Conservation (phyloP, 2,888 invertebrate genomes). For the Camponotus fellah region DNA sequence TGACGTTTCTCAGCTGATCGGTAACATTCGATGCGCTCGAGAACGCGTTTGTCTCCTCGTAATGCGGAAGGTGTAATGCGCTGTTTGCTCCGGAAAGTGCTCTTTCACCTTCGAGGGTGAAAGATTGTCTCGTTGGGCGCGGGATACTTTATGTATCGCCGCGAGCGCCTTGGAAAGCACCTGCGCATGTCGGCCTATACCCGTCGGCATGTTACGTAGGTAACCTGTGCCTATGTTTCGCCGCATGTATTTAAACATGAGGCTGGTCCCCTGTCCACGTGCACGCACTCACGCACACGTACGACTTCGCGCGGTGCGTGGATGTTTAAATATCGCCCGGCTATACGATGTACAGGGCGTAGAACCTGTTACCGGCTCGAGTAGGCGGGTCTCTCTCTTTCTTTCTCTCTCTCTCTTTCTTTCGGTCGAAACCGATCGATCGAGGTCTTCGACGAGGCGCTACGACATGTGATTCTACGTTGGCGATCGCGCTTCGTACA, state of each 20-base stretch:
- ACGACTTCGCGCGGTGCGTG: slow-evolving; percentile 6
- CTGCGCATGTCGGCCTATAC: slow-evolving; percentile 79
- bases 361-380: slow-evolving; percentile 79
- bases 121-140: slow-evolving; percentile 28
- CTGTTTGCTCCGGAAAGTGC: slow-evolving; percentile 36
- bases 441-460: slow-evolving; percentile 43
- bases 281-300: slow-evolving; percentile 46
- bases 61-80: slow-evolving; percentile 38
- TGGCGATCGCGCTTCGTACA: neutral
- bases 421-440: slow-evolving; percentile 50
- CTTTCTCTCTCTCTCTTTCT: slow-evolving; percentile 4
- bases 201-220: slow-evolving; percentile 74
- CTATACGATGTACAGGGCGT: slow-evolving; percentile 69
- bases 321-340: slow-evolving; percentile 65
- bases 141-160: slow-evolving; percentile 66
- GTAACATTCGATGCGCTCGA: no score
- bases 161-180: slow-evolving; percentile 73
- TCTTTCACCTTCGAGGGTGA: slow-evolving; percentile 45
- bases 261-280: slow-evolving; percentile 51
- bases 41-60: neutral
- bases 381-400: slow-evolving; percentile 67
- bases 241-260: slow-evolving; percentile 80
- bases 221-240: slow-evolving; percentile 70
- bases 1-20: neutral
- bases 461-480: slow-evolving; percentile 50